Evolutionary conservation across 2,113 vertebrate genomes (phyloP), one percentile per base, ranked within the genome.

Genomic region (Cinclus mexicanus): DNA sequence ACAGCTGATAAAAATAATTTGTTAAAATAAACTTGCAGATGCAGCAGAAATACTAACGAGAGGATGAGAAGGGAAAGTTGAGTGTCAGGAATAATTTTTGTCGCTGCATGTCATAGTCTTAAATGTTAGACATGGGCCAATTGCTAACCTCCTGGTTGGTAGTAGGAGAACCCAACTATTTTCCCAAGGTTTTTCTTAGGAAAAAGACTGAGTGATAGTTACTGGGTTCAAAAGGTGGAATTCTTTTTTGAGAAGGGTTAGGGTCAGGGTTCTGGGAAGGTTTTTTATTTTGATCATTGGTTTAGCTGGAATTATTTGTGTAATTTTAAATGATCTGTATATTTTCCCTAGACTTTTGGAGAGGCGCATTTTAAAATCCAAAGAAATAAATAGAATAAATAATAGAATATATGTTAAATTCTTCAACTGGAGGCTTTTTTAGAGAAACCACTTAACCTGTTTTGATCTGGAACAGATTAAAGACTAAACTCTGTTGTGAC

Each of bases 71-170:
- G 68, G 64, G 53, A 95, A 94, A 95, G 69, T 4, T 49, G 82
- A 78, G 25, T 93, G 94, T 94, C 92, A 95, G n/a, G 64, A 96
- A 64, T 70, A 93, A 96, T 96, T 96, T 94, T 86, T 94, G 64
- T 96, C 92, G 93, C 47, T 86, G 69, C 28, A 49, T 80, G 35
- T 60, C 67, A 76, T 69, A 39, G 50, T 75, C 75, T 93, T 88
- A 50, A 33, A 80, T 74, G 82, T 91, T 94, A 86, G 84, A 74
- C 39, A 20, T 61, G 90, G 79, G 71, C 90, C 95, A 88, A 5
- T 83, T 82, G 49, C 67, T 86, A 94, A 94, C 90, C 78, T 90
- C 33, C 64, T 83, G 23, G 26, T 74, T 85, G 39, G 55, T 91
- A 83, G 17, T 70, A 75, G 93, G 91, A 93, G 82, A 77, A 35